phyloP scores from a whole-genome alignment of 2,888 invertebrate species.

The Melipona beecheii region DNA sequence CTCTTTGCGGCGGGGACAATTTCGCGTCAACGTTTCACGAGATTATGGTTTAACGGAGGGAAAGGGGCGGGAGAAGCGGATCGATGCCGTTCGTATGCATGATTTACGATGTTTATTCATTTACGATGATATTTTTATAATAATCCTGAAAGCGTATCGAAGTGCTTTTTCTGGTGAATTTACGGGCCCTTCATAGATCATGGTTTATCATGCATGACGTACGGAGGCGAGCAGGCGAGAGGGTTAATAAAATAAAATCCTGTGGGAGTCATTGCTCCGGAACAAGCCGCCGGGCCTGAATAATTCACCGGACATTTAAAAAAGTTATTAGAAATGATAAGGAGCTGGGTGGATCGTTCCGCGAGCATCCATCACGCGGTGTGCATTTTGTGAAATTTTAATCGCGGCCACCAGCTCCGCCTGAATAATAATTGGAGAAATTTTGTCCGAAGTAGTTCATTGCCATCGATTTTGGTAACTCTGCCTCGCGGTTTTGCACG shows the following conservation, averaged over 20 bases:
- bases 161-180: conserved; percentile 43
- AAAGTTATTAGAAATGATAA: conserved; percentile 27
- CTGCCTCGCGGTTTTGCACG: too few species aligned
- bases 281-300: conserved; percentile 12
- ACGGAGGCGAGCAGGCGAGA: background rate
- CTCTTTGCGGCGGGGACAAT: background rate
- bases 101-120: conserved; percentile 36
- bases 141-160: conserved; percentile 36
- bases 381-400: conserved; percentile 10
- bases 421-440: background rate
- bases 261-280: conserved; percentile 47
- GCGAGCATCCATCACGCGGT: conserved; percentile 1
- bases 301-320: conserved; percentile 38
- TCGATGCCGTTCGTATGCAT: background rate
- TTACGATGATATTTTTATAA: conserved; percentile 41
- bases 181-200: conserved; percentile 35
- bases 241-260: conserved; percentile 55
- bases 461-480: background rate
- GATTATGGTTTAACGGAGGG: conserved; percentile 6
- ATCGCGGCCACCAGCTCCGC: background rate
- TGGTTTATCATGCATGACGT: conserved; percentile 31
- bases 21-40: conserved; percentile 16
- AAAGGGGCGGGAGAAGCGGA: background rate
- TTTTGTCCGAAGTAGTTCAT: background rate
- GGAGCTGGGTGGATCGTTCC: background rate